Base-by-base conservation (phyloP, 2,113 vertebrate species). In the Poeciliopsis retropinna region DNA sequence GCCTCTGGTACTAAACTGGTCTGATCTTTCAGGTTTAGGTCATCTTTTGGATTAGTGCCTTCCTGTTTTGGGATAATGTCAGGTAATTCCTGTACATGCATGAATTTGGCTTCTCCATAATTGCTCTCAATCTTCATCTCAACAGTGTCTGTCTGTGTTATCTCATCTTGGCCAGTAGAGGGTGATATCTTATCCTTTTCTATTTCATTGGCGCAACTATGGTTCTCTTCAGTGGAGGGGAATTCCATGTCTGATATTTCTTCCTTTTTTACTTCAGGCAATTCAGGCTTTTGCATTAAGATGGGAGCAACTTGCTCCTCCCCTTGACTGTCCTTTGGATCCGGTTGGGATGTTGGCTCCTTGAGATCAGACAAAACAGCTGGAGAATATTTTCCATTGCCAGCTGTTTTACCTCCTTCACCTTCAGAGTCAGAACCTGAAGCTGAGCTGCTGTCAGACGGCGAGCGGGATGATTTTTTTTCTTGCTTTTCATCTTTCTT, bases 31-130 rank as follows among this genome's bases (percentile, higher is more conserved):
- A 80, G 77, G 32, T 19, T n/a, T 39, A 74, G 69, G 13, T 91
- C 92, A 41, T 94, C 93, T 76, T 91, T 90, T 64, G 90, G 76
- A 61, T 85, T 68, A 57, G 86, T 63, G 54, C 91, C 91, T 77
- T 94, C 93, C 61, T 90, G 91, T 87, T 95, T 95, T 32, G 94
- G 92, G 61, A 94, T 93, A 61, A 95, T 95, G 76, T 95, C 95
- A 67, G 94, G 94, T 61, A 95, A 91, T 70, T 93, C 94, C 54
- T 93, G 93, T 61, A 85, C 67, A 84, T 92, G 92, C 64, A 81
- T 78, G 74, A 94, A 94, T 28, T 82, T 64, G 60, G 89, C 88
- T 41, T 90, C 86, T 64, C 82, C 87, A 62, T 72, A 68, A 75
- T 60, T 68, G 47, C 70, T 83, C 5, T 88, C 85, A 30, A 72